Evolutionary conservation across 2,113 vertebrate genomes (phyloP).

Genomic region (Pelobates fuscus): DNA sequence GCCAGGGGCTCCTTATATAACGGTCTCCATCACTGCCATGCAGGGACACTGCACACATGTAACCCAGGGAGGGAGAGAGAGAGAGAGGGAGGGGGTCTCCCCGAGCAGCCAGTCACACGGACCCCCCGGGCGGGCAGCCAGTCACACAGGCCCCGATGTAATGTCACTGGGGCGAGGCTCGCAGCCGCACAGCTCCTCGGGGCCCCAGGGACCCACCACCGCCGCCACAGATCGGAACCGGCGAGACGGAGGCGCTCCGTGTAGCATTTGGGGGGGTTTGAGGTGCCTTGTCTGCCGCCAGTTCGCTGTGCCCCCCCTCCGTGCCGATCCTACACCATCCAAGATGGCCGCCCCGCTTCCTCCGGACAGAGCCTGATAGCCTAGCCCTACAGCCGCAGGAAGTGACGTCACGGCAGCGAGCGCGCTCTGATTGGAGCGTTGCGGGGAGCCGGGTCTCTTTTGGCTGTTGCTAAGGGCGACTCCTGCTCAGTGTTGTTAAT

Average conservation of each 20-base stretch:
- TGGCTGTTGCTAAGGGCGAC: slow-evolving; percentile 76
- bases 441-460: slow-evolving; percentile 45
- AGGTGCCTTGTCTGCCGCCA: slow-evolving; percentile 36
- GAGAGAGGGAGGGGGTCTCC: slow-evolving; percentile 9
- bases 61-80: slow-evolving; percentile 5
- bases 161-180: slow-evolving; percentile 54
- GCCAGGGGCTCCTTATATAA: no score
- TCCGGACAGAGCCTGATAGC: slow-evolving; percentile 58
- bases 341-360: slow-evolving; percentile 88
- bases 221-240: background rate
- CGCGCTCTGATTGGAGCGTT: slow-evolving; percentile 53
- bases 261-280: slow-evolving; percentile 24
- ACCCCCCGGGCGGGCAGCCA: background rate
- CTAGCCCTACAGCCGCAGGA: slow-evolving; percentile 73
- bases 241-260: slow-evolving; percentile 12
- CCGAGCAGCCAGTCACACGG: background rate
- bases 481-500: background rate
- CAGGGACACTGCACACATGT: slow-evolving; percentile 16
- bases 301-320: slow-evolving; percentile 45
- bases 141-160: slow-evolving; percentile 48
- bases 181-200: slow-evolving; percentile 15
- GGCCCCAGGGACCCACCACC: slow-evolving; percentile 22
- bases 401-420: slow-evolving; percentile 62
- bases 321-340: slow-evolving; percentile 66
- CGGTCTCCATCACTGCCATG: background rate